These are phyloP conservation scores for Dicycla oo DNA, from an alignment of 2,888 invertebrate genomes.

Conservation along the genomic window DNA sequence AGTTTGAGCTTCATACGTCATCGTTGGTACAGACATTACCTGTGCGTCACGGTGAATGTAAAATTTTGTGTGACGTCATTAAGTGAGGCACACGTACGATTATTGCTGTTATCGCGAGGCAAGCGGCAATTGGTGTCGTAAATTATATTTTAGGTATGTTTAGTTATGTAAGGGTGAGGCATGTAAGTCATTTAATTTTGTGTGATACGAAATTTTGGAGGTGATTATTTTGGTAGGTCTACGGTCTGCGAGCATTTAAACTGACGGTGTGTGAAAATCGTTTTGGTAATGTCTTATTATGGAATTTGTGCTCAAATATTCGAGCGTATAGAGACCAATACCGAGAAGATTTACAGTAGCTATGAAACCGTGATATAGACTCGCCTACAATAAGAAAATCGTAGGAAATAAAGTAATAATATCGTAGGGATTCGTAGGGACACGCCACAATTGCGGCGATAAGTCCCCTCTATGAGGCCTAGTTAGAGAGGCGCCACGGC, in stretches of 20 bases:
- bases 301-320: background rate
- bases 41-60: constrained; percentile 65
- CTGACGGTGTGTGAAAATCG: background rate
- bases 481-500: no score
- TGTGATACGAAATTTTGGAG: constrained; percentile 24
- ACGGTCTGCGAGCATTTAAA: constrained; percentile 1
- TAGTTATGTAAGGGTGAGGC: background rate
- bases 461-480: no score
- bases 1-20: constrained; percentile 78
- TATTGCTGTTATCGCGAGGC: constrained; percentile 50
- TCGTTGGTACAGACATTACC: constrained; percentile 78
- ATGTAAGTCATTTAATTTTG: constrained; percentile 27
- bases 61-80: constrained; percentile 59
- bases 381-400: no score
- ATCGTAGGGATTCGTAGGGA: no score
- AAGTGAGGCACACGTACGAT: constrained; percentile 41
- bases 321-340: background rate
- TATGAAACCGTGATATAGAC: background rate
- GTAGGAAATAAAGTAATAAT: no score
- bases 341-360: background rate
- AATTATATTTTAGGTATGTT: constrained; percentile 45
- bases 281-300: constrained; percentile 1
- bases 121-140: constrained; percentile 49
- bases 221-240: constrained; percentile 22
- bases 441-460: no score